Base-by-base conservation (phyloP, 2,113 vertebrate species). In the Mungos mungo region DNA sequence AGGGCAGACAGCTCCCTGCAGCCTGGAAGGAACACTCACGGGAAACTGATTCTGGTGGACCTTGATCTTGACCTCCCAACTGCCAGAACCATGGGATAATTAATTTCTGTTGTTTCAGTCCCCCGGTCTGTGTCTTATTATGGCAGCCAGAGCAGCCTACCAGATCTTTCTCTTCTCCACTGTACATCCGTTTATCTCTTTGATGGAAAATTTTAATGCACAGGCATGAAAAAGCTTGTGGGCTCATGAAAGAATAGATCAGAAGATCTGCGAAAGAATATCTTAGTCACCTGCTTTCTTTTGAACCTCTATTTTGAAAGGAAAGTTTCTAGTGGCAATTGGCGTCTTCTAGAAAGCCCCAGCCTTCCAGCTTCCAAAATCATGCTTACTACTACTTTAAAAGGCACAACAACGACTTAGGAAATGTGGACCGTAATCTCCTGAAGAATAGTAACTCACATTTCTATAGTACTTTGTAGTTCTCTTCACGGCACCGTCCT, bases 111-210 rank as follows among this genome's bases (percentile, higher is more conserved):
- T 57, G 29, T 45, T 4, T 10, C 41, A 47, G 45, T 45, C 27
- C 47, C 68, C 14, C 1, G 19, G 0, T 15, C 29, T 23, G 2
- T 47, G 27, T 79, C 93, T 60, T 23, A 5, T 68, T 29, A 35
- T 2, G n/a, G 35, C 21, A 47, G 3, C 27, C 27, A 0, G 6
- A 54, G n/a, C 33, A 29, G 5, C 38, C n/a, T 6, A 15, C 13
- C 8, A 57, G 10, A 1, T 57, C 86, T 13, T 5, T 50, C 7
- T 1, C 54, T 72, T 47, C 52, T 63, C 29, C 27, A 50, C 27
- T 12, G 33, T 45, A 31, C 54, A 29, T 21, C 89, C 7, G 41
- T 47, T 92, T 60, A 33, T 41, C 47, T 63, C 69, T 71, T 85
- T 15, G 11, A 1, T 25, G 57, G 76, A 38, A 63, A 27, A 63